phyloP scores from a whole-genome alignment of 35 echinoderm and acorn worm species.

The Apostichopus parvimensis region DNA sequence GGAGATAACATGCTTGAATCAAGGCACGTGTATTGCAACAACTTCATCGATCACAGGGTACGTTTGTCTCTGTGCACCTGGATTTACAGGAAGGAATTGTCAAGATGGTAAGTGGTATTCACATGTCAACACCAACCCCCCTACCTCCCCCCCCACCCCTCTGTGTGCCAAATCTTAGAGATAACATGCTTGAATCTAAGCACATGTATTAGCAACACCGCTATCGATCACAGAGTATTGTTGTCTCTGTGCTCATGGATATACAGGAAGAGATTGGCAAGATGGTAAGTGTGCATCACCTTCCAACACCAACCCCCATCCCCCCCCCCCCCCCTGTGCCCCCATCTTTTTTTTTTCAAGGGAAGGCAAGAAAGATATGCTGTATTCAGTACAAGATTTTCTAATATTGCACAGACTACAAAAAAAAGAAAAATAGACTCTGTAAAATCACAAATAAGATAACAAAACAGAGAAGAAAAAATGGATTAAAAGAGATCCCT shows the following conservation, averaged over 20 bases:
- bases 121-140: too few species aligned
- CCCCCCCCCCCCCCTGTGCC: too few species aligned
- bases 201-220: constrained; percentile 39
- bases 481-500: too few species aligned
- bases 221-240: background rate
- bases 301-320: too few species aligned
- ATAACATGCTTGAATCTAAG: constrained; percentile 67
- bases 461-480: too few species aligned
- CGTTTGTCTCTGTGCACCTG: constrained; percentile 60
- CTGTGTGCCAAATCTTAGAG: background rate
- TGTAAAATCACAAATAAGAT: too few species aligned
- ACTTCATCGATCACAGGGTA: constrained; percentile 4
- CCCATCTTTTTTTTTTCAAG: too few species aligned
- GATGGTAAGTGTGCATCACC: constrained; percentile 43
- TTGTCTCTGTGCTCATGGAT: constrained; percentile 70
- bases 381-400: too few species aligned
- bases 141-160: too few species aligned
- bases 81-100: constrained; percentile 74
- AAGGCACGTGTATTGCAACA: constrained; percentile 58
- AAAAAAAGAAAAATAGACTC: too few species aligned
- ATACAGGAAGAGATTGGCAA: constrained; percentile 68
- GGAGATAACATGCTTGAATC: constrained; percentile 62
- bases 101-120: constrained; percentile 56
- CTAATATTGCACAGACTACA: too few species aligned
- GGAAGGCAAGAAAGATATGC: too few species aligned